Percentiles rank a stretch among this genome's conserved stretches.
phyloP scores from a whole-genome alignment of 1,140 invertebrate genomes.

The Drosophila nasuta region DNA sequence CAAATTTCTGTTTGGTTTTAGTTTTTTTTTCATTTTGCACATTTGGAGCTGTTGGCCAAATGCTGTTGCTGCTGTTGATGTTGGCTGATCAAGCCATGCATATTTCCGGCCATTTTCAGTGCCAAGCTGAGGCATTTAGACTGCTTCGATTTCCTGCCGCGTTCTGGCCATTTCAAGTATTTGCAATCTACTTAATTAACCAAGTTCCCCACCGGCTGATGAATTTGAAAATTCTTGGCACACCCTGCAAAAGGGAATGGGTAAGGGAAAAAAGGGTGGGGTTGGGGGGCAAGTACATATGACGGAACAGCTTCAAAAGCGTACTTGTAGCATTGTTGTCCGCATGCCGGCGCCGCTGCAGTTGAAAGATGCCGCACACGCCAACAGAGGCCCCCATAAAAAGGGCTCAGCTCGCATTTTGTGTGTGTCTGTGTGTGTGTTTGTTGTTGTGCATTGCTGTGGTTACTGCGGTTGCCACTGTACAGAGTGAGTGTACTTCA shows the following conservation, averaged over 20 bases:
- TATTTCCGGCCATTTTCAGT: constrained; percentile 70
- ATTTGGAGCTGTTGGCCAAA: constrained; percentile 74
- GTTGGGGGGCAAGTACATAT: not conserved
- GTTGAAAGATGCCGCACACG: constrained; percentile 76
- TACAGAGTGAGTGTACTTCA: not conserved
- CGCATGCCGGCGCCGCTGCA: constrained; percentile 62
- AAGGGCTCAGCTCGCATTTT: constrained; percentile 20
- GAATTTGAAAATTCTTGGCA: constrained; percentile 52
- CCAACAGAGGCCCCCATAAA: constrained; percentile 13
- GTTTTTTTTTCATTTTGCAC: constrained; percentile 40
- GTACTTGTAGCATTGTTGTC: constrained; percentile 62
- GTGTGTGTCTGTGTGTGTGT: not conserved
- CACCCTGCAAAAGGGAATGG: constrained; percentile 9
- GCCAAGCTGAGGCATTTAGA: constrained; percentile 56
- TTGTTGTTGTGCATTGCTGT: constrained; percentile 22
- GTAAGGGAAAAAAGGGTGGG: not conserved
- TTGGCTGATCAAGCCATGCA: constrained; percentile 66
- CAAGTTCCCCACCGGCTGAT: constrained; percentile 29
- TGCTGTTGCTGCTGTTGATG: constrained; percentile 6
- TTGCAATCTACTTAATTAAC: constrained; percentile 72
- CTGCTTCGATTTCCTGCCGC: constrained; percentile 69
- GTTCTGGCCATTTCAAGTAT: constrained; percentile 64
- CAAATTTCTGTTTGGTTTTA: constrained; percentile 53
- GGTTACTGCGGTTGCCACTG: constrained; percentile 30
- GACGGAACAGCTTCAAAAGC: constrained; percentile 51